Percentiles rank a stretch among this genome's conserved stretches.
phyloP scores from a whole-genome alignment of 1,140 invertebrate genomes.

The Zaprionus taronus region DNA sequence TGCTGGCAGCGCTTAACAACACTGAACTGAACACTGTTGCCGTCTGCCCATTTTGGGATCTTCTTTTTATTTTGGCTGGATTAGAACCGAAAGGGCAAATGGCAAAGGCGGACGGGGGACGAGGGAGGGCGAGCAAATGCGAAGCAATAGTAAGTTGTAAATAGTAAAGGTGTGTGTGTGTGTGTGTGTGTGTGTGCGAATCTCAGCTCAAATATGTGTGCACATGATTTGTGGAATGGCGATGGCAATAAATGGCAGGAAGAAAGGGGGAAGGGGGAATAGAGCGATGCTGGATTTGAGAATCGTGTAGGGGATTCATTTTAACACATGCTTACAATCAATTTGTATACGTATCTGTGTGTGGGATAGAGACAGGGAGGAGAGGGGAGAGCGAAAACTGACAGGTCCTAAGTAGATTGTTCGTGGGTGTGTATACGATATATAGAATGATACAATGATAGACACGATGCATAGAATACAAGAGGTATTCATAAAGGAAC shows the following conservation, averaged over 20 bases:
- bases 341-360: background rate
- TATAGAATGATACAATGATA: too few relatives aligned
- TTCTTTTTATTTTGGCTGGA: constrained; percentile 49
- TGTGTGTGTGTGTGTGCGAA: constrained; percentile 11
- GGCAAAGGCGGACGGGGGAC: too few relatives aligned
- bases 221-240: background rate
- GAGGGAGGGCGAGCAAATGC: background rate
- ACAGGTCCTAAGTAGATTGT: background rate
- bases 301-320: background rate
- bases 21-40: background rate
- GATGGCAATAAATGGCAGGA: background rate
- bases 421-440: background rate
- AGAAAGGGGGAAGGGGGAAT: background rate
- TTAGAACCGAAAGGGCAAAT: constrained; percentile 52
- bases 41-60: background rate
- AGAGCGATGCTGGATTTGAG: background rate
- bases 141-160: constrained; percentile 15
- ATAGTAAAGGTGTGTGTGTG: constrained; percentile 13
- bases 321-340: constrained; percentile 5
- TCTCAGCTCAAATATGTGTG: background rate
- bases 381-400: background rate
- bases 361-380: background rate
- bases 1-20: constrained; percentile 4
- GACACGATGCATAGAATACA: background rate
- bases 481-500: too few relatives aligned